Percentiles rank a stretch among this genome's conserved stretches.
phyloP scores from a whole-genome alignment of 2,113 vertebrate genomes.

The Heterochromis multidens region DNA sequence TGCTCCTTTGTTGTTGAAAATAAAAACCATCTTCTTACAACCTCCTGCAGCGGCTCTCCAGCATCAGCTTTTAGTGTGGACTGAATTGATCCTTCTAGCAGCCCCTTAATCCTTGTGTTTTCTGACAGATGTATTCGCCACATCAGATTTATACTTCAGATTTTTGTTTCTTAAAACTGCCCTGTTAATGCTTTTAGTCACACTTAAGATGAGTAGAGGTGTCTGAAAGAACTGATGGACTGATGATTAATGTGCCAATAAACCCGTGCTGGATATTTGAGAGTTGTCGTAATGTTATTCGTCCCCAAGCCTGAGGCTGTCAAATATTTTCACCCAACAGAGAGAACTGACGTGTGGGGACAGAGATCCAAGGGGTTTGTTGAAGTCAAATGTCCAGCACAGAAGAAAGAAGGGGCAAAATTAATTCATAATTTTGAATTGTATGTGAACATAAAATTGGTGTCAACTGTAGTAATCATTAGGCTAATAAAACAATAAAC shows the following conservation, averaged over 20 bases:
- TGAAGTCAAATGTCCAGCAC: not conserved
- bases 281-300: not conserved
- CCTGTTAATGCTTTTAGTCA: not conserved
- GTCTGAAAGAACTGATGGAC: not conserved
- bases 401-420: conserved; percentile 56
- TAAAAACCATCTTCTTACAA: conserved; percentile 22
- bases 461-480: conserved; percentile 90
- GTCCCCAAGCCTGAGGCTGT: not conserved
- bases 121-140: conserved; percentile 11
- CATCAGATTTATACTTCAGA: conserved; percentile 16
- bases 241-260: not conserved
- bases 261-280: not conserved
- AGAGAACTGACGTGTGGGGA: not conserved
- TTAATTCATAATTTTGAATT: conserved; percentile 66
- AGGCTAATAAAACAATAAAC: conserved; percentile 86
- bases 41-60: conserved; percentile 37
- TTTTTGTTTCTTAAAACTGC: conserved; percentile 6
- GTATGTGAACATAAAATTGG: conserved; percentile 88
- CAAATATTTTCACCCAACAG: not conserved
- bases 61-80: conserved; percentile 66
- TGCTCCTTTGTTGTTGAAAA: conserved; percentile 61
- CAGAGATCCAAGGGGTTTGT: conserved; percentile 15
- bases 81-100: conserved; percentile 35
- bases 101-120: conserved; percentile 22
- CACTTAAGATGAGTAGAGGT: not conserved